phyloP scores from a whole-genome alignment of 92 coral and sea anemone genomes.

The Plumapathes pennacea region DNA sequence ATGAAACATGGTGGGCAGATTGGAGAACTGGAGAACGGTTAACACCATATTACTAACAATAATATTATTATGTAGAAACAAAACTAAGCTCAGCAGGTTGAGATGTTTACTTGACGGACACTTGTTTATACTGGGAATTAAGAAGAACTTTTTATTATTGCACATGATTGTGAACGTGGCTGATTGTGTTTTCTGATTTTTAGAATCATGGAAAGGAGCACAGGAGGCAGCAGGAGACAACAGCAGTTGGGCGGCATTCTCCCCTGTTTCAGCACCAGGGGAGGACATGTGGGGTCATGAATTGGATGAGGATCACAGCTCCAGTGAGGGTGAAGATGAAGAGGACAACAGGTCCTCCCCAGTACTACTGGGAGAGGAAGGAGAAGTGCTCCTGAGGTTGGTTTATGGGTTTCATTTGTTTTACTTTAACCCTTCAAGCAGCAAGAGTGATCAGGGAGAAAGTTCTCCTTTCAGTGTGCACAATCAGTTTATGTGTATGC shows the following conservation, averaged over 20 bases:
- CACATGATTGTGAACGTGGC: neutral
- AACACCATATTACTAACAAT: no score
- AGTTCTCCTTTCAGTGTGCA: no score
- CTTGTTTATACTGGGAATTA: neutral
- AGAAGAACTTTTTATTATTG: neutral
- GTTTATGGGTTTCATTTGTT: no score
- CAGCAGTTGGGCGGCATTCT: conserved; percentile 58
- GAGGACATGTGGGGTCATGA: conserved; percentile 33
- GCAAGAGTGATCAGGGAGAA: no score
- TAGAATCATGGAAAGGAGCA: conserved; percentile 16
- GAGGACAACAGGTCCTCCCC: conserved; percentile 77
- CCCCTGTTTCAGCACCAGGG: conserved; percentile 8
- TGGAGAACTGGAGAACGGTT: no score
- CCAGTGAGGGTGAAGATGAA: conserved; percentile 90
- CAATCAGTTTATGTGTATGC: no score
- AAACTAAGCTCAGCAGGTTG: no score
- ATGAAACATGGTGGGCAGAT: no score
- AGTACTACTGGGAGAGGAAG: conserved; percentile 79
- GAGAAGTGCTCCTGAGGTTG: conserved; percentile 72
- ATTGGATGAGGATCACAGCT: conserved; percentile 75
- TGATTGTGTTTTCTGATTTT: neutral
- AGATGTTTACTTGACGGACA: neutral
- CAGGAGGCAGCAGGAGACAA: neutral
- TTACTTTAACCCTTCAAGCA: no score
- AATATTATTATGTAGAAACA: no score